These are phyloP conservation scores for Phoxinus phoxinus DNA, from an alignment of 2,113 vertebrate genomes.

Conservation along the genomic window DNA sequence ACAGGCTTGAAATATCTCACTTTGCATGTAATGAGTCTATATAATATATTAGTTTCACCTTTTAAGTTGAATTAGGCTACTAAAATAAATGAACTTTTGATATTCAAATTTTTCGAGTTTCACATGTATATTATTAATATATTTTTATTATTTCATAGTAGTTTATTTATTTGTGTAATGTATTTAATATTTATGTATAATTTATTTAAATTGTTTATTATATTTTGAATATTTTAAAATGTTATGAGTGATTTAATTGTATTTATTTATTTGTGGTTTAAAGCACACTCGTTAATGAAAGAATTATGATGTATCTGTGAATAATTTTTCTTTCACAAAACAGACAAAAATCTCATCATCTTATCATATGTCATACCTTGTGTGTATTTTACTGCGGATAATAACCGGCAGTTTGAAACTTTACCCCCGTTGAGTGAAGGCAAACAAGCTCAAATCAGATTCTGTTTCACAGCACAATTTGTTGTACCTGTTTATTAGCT, in stretches of 20 bases:
- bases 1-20: too few relatives aligned
- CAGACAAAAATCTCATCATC: conserved; percentile 3
- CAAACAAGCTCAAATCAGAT: conserved; percentile 22
- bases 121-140: not conserved
- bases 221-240: not conserved
- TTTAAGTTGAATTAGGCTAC: too few relatives aligned
- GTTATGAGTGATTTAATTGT: not conserved
- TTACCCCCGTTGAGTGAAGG: not conserved
- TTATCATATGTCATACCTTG: not conserved
- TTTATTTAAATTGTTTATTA: not conserved
- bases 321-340: not conserved
- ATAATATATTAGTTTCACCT: too few relatives aligned
- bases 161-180: not conserved
- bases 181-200: not conserved
- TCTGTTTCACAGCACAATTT: conserved; percentile 23
- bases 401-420: conserved; percentile 7
- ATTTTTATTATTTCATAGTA: not conserved
- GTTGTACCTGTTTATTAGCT: conserved; percentile 25
- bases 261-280: not conserved
- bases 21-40: too few relatives aligned
- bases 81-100: too few relatives aligned
- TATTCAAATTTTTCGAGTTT: too few relatives aligned
- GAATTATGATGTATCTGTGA: not conserved
- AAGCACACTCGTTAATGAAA: not conserved
- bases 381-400: not conserved